Base-by-base conservation (phyloP, 2,888 invertebrate species). In the Noctua pronuba region DNA sequence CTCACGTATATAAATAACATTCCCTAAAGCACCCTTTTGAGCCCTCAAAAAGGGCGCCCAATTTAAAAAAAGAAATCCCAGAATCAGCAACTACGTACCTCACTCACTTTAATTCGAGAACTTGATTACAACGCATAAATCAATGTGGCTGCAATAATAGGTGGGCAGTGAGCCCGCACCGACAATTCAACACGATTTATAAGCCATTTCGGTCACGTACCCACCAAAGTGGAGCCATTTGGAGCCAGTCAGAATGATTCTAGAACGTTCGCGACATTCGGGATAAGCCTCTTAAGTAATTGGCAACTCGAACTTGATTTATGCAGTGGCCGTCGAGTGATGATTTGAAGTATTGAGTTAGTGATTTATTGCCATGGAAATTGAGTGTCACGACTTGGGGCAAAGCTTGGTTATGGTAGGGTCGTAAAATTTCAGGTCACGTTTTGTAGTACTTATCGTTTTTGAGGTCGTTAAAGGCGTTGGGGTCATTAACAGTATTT, bases 181-280 rank as follows among this genome's bases (percentile, higher is more conserved):
- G 90, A 90, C 93, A 88, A 92, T 93, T 92, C 92, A 85, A 90
- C 90, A 85, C 93, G 94, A 94, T 95, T 95, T 95, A 95, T 95
- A 93, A 92, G 91, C 93, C 88, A 95, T 95, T 94, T 94, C 90
- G 92, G 94, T 95, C 95, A 95, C 95, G 95, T 95, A 92, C 87
- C 90, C 84, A 89, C 91, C 90, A 92, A 94, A 95, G 95, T 95
- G 94, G 91, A 89, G 92, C 93, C 93, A 94, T 94, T 95, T 93
- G 92, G 91, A 90, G 91, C 90, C 90, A 91, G 92, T 88, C 87
- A 92, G 92, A 94, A 94, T 94, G 93, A 93, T 92, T 94, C 90
- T 90, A 85, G 88, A 87, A 88, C 92, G 91, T 88, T 89, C 86
- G 91, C 92, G 93, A 92, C 92, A 92, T 92, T 89, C 87, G 90